Conservation (phyloP, 2,113 vertebrate species). For the Lasiurus borealis region DNA sequence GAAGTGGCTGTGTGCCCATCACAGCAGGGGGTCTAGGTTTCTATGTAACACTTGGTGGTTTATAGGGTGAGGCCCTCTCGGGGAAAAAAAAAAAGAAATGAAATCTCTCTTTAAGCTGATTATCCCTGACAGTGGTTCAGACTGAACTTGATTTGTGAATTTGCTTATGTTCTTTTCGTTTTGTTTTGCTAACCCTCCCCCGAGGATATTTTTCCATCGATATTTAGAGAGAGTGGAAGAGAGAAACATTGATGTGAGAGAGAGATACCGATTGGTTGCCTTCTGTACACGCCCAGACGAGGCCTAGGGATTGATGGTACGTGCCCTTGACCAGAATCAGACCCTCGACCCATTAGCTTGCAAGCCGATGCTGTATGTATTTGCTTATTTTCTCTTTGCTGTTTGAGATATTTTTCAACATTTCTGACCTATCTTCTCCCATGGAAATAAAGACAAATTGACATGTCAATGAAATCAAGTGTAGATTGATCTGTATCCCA, state of each 20-base stretch:
- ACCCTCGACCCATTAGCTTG: too few species aligned
- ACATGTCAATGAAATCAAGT: neutral
- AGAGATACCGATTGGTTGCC: too few species aligned
- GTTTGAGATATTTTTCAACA: neutral
- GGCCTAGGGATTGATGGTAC: too few species aligned
- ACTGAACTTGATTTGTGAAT: slow-evolving; percentile 43
- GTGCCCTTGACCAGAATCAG: too few species aligned
- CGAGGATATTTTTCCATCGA: too few species aligned
- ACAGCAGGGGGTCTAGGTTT: neutral
- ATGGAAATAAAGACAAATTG: neutral
- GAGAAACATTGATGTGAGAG: too few species aligned
- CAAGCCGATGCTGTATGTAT: neutral
- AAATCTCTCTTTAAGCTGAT: neutral
- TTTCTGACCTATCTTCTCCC: neutral
- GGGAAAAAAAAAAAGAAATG: too few species aligned
- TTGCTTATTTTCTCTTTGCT: slow-evolving; percentile 13
- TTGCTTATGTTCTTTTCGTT: neutral
- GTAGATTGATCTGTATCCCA: neutral
- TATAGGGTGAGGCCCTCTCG: slow-evolving; percentile 25
- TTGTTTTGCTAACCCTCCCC: too few species aligned
- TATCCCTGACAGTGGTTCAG: slow-evolving; percentile 6
- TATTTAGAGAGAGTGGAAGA: too few species aligned
- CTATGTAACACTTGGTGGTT: neutral
- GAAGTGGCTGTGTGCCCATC: neutral
- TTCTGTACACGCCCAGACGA: too few species aligned